phyloP scores from a whole-genome alignment of 2,888 invertebrate genomes.

The Tholera decimalis region DNA sequence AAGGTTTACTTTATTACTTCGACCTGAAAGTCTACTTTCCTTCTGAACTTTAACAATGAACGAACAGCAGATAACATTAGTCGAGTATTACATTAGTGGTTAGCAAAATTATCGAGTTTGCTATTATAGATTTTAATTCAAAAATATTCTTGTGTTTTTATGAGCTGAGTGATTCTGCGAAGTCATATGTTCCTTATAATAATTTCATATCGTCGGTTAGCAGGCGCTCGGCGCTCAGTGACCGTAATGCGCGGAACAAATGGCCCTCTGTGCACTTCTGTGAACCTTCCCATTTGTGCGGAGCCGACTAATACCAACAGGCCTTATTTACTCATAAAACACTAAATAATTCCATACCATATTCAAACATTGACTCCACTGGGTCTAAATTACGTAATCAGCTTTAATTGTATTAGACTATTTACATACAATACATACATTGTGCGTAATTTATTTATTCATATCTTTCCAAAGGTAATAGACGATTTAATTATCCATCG shows the following conservation, averaged over 20 bases:
- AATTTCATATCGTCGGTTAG: constrained; percentile 83
- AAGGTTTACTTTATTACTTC: constrained; percentile 31
- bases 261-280: constrained; percentile 86
- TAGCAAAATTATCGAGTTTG: constrained; percentile 6
- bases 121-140: constrained; percentile 1
- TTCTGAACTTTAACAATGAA: constrained; percentile 6
- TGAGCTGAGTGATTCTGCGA: constrained; percentile 56
- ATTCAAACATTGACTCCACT: constrained; percentile 50
- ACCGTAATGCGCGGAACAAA: constrained; percentile 82
- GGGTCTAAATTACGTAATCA: constrained; percentile 67
- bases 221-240: constrained; percentile 69
- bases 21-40: constrained; percentile 26
- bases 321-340: constrained; percentile 78
- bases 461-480: constrained; percentile 56
- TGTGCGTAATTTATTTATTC: constrained; percentile 66
- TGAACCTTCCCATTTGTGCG: constrained; percentile 85
- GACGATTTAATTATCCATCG: constrained; percentile 35
- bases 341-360: constrained; percentile 77
- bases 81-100: constrained; percentile 4
- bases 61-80: neutral
- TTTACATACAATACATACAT: constrained; percentile 77
- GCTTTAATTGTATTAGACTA: constrained; percentile 60
- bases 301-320: constrained; percentile 69
- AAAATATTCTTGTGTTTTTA: constrained; percentile 42
- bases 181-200: constrained; percentile 87